Conservation (phyloP, 2,888 invertebrate species). For the Diploptera punctata region DNA sequence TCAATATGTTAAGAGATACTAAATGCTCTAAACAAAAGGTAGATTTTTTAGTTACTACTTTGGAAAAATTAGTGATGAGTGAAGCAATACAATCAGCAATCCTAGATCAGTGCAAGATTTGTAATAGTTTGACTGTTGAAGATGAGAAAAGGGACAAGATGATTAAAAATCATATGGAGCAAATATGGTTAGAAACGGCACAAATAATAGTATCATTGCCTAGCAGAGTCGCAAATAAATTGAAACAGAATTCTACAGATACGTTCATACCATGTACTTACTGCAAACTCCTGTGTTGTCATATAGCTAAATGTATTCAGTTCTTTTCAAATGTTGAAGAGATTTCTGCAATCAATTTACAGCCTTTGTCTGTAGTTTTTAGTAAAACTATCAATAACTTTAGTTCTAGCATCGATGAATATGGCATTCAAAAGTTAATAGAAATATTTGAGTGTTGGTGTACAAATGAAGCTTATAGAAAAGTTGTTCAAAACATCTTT, state of each 20-base stretch:
- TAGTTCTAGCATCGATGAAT: constrained; percentile 57
- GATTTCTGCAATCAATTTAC: constrained; percentile 48
- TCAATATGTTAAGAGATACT: constrained; percentile 59
- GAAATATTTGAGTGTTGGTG: constrained; percentile 64
- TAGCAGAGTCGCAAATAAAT: constrained; percentile 71
- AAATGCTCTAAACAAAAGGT: constrained; percentile 49
- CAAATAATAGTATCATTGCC: constrained; percentile 73
- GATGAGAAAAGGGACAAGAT: background rate
- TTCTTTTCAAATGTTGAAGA: constrained; percentile 59
- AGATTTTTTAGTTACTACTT: constrained; percentile 55
- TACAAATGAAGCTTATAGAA: constrained; percentile 46
- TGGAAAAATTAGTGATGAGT: constrained; percentile 61
- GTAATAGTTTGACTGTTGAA: background rate
- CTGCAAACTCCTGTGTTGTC: constrained; percentile 64
- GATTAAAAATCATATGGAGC: constrained; percentile 18
- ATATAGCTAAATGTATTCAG: constrained; percentile 66
- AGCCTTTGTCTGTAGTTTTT: constrained; percentile 62
- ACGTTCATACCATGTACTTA: constrained; percentile 65
- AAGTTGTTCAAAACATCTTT: constrained; percentile 59
- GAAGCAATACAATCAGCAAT: constrained; percentile 64
- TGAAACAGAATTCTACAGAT: constrained; percentile 62
- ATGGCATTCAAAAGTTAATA: constrained; percentile 60
- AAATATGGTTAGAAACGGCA: constrained; percentile 61
- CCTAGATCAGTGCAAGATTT: constrained; percentile 51
- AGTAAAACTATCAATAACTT: constrained; percentile 67